Conservation (phyloP, 2,888 invertebrate genomes). For the Spilosoma lubricipeda region DNA sequence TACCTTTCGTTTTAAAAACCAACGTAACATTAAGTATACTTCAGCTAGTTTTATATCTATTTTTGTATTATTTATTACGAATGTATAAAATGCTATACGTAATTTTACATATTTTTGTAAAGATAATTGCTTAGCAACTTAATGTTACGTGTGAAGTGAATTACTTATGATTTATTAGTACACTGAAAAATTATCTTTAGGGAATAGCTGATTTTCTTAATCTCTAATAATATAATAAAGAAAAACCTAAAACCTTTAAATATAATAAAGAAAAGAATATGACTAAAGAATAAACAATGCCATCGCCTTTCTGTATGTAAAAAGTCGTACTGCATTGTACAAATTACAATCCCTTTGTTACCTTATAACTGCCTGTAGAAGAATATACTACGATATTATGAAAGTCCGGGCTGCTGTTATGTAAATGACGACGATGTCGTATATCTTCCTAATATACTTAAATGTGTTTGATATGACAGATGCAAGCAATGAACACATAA, state of each 20-base stretch:
- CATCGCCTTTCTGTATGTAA: background rate
- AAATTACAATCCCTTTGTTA: background rate
- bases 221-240: background rate
- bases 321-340: background rate
- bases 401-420: background rate
- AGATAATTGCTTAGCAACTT: no score
- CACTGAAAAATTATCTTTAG: background rate
- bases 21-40: no score
- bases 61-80: no score
- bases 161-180: background rate
- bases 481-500: background rate
- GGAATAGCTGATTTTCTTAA: background rate
- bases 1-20: no score
- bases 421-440: background rate
- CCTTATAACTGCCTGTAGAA: background rate
- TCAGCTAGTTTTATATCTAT: no score
- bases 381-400: background rate
- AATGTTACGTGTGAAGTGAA: background rate
- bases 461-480: background rate
- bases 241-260: no score
- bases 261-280: no score
- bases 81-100: no score
- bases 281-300: no score
- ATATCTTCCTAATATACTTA: background rate
- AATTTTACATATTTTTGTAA: no score